Conservation (phyloP, 1,140 invertebrate genomes). For the Bombus balteatus region DNA sequence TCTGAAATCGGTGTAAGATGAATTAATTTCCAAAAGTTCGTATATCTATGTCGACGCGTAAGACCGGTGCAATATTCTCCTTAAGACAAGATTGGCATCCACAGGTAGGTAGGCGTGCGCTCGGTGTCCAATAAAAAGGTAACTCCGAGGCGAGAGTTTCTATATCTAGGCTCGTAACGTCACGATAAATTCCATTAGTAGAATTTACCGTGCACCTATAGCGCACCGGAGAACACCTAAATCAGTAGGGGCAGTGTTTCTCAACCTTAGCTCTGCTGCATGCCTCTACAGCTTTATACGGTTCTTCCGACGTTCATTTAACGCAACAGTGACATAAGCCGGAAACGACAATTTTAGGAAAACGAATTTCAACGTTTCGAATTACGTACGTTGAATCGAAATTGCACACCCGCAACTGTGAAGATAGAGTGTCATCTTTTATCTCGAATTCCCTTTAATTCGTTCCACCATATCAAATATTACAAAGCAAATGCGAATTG, state of each 20-base stretch:
- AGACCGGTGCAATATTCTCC: slow-evolving; percentile 34
- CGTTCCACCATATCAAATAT: background rate
- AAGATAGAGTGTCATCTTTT: background rate
- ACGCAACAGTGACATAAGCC: background rate
- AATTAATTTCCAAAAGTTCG: slow-evolving; percentile 24
- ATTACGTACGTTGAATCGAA: background rate
- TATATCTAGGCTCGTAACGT: slow-evolving; percentile 67
- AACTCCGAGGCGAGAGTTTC: slow-evolving; percentile 57
- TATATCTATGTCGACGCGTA: slow-evolving; percentile 7
- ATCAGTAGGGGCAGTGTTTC: slow-evolving; percentile 43
- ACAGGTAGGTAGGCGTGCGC: slow-evolving; percentile 19
- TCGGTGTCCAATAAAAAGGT: slow-evolving; percentile 59
- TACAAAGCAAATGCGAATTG: background rate
- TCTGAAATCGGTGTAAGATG: background rate
- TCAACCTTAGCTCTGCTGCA: slow-evolving; percentile 18
- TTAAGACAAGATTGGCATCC: slow-evolving; percentile 26
- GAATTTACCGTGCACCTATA: slow-evolving; percentile 65
- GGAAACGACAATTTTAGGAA: background rate
- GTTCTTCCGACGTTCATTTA: background rate
- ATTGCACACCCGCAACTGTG: too few relatives aligned
- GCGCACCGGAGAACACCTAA: slow-evolving; percentile 49
- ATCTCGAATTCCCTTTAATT: slow-evolving; percentile 5
- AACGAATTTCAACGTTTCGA: background rate
- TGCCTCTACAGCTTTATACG: background rate
- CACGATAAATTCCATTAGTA: slow-evolving; percentile 71